These are phyloP conservation scores for Agrilus cyanescens DNA, from an alignment of 2,888 invertebrate genomes.

Conservation along the genomic window DNA sequence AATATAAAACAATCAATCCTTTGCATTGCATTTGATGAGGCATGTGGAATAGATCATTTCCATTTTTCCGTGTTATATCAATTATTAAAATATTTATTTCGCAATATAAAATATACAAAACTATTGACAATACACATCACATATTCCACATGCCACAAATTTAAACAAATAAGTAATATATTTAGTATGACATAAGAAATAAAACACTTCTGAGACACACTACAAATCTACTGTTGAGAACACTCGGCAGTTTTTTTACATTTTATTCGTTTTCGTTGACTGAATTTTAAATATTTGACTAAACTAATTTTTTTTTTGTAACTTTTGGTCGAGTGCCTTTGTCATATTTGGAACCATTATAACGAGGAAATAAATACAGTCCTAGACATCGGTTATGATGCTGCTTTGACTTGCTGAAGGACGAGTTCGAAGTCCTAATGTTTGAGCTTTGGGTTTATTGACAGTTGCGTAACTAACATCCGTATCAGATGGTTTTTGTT, in stretches of 20 bases:
- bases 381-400: conserved; percentile 28
- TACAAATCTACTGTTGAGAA: too few relatives aligned
- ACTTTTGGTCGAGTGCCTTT: too few relatives aligned
- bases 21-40: conserved; percentile 19
- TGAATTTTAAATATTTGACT: too few relatives aligned
- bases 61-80: conserved; percentile 4
- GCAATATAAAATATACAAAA: conserved; percentile 9
- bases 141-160: conserved; percentile 14
- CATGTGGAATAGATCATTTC: conserved; percentile 30
- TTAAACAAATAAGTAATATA: neutral
- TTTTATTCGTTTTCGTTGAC: too few relatives aligned
- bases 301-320: too few relatives aligned
- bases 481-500: conserved; percentile 14
- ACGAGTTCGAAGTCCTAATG: conserved; percentile 5
- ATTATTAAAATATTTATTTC: conserved; percentile 16
- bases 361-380: neutral
- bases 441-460: conserved; percentile 6
- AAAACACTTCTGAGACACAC: too few relatives aligned
- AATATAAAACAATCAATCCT: conserved; percentile 1
- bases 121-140: conserved; percentile 9
- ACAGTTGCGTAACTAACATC: conserved; percentile 21
- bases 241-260: too few relatives aligned
- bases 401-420: conserved; percentile 26
- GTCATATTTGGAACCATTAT: too few relatives aligned
- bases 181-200: too few relatives aligned